Evolutionary conservation across 1,140 invertebrate species (phyloP).

Genomic region (Uloborus diversus): DNA sequence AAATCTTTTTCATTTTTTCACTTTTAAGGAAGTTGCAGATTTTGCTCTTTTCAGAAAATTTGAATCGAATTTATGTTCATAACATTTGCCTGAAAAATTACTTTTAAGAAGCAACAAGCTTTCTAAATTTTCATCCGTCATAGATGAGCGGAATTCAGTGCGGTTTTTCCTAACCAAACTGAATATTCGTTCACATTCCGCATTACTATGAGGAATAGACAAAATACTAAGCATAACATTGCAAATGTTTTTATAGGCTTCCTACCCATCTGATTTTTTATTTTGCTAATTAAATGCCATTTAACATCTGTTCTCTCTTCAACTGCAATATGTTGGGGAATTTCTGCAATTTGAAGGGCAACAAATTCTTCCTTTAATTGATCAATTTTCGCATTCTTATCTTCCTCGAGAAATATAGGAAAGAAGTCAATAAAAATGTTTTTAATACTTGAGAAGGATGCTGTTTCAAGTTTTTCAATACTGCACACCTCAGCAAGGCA

Average conservation of each 20-base stretch:
- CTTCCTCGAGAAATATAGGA: background rate
- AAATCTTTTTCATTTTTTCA: no score
- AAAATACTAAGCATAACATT: background rate
- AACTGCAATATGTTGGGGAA: background rate
- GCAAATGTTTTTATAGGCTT: background rate
- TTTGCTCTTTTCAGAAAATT: background rate
- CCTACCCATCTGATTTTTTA: background rate
- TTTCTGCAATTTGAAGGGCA: background rate
- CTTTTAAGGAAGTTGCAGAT: background rate
- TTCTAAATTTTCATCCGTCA: conserved; percentile 2
- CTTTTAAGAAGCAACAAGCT: background rate
- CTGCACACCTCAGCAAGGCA: background rate
- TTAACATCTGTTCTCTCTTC: background rate
- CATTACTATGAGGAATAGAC: conserved; percentile 5
- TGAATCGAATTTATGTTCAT: background rate
- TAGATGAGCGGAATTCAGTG: background rate
- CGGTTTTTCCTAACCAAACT: background rate
- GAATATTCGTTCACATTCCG: conserved; percentile 6
- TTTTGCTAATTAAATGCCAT: background rate
- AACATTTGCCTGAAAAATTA: background rate
- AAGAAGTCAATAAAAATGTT: background rate
- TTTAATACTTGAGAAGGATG: background rate
- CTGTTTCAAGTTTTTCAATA: background rate
- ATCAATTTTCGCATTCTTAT: background rate
- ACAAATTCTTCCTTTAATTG: no score